Evolutionary conservation across 2,113 vertebrate species (phyloP).

Genomic region (Nerophis ophidion): DNA sequence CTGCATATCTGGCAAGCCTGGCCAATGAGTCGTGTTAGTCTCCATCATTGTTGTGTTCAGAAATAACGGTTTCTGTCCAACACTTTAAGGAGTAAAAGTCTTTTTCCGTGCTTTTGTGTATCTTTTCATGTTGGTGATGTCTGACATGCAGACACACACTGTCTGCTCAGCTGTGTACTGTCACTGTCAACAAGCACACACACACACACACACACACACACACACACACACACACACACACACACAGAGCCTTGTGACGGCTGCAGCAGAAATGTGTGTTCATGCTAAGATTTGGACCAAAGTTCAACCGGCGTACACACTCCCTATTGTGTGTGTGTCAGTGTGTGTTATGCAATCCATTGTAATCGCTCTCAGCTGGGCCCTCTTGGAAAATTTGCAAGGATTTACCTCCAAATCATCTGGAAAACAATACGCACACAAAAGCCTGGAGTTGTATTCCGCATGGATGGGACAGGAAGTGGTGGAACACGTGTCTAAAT

Average conservation of each 20-base stretch:
- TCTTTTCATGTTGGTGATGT: not conserved
- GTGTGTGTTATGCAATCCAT: slow-evolving; percentile 46
- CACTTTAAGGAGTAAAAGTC: not conserved
- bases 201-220: no score
- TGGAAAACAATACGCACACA: slow-evolving; percentile 9
- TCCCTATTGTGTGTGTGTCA: slow-evolving; percentile 23
- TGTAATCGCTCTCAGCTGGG: slow-evolving; percentile 58
- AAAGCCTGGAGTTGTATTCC: not conserved
- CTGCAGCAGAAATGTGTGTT: slow-evolving; percentile 18
- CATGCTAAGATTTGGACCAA: slow-evolving; percentile 10
- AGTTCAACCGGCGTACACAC: slow-evolving; percentile 26
- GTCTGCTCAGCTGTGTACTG: slow-evolving; percentile 27
- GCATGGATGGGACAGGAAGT: not conserved
- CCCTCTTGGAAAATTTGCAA: slow-evolving; percentile 32
- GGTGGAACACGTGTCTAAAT: not conserved
- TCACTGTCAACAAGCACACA: slow-evolving; percentile 39
- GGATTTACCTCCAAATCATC: not conserved
- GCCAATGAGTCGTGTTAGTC: slow-evolving; percentile 44
- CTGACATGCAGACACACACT: slow-evolving; percentile 6
- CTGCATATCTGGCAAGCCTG: slow-evolving; percentile 48
- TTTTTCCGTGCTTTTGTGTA: not conserved
- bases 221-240: slow-evolving; percentile 24
- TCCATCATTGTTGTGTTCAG: slow-evolving; percentile 3
- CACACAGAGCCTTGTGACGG: not conserved
- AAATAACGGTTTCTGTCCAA: not conserved